Conservation (phyloP, 2,888 invertebrate species). For the Eupelmus urozonus region DNA sequence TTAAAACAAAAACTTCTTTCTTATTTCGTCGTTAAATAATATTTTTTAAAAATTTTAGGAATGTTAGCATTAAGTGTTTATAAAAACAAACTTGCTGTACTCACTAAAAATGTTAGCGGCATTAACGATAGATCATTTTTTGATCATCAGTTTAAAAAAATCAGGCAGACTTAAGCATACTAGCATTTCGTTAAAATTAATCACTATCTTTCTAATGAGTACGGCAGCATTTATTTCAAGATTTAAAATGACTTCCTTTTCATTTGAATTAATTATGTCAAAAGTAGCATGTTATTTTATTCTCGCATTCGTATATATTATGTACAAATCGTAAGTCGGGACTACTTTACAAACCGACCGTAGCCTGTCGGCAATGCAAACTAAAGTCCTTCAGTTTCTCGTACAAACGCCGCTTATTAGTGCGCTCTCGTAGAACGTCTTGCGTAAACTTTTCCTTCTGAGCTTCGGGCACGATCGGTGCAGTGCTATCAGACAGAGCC, state of each 20-base stretch:
- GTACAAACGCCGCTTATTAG: slow-evolving; percentile 64
- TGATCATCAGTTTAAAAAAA: too few species aligned
- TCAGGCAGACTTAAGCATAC: too few species aligned
- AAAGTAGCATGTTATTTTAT: slow-evolving; percentile 37
- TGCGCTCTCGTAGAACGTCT: slow-evolving; percentile 64
- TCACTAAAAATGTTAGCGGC: slow-evolving; percentile 8
- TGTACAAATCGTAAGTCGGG: slow-evolving; percentile 14
- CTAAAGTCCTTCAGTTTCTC: slow-evolving; percentile 68
- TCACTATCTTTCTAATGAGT: background rate
- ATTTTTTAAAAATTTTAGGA: slow-evolving; percentile 32
- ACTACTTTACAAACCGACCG: slow-evolving; percentile 43
- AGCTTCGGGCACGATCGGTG: slow-evolving; percentile 61
- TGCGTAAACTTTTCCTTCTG: slow-evolving; percentile 68
- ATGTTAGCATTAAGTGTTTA: slow-evolving; percentile 32
- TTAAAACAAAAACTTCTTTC: background rate
- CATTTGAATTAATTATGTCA: slow-evolving; percentile 3
- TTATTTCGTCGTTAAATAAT: background rate
- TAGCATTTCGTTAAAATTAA: too few species aligned
- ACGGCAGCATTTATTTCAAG: slow-evolving; percentile 14
- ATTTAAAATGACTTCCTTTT: slow-evolving; percentile 24
- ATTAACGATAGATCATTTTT: too few species aligned
- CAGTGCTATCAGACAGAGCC: slow-evolving; percentile 76
- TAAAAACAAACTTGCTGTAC: background rate
- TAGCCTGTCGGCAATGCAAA: slow-evolving; percentile 58
- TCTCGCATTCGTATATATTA: slow-evolving; percentile 33